These are phyloP conservation scores for Danaus chrysippus DNA, from an alignment of 2,888 invertebrate genomes.

Conservation along the genomic window DNA sequence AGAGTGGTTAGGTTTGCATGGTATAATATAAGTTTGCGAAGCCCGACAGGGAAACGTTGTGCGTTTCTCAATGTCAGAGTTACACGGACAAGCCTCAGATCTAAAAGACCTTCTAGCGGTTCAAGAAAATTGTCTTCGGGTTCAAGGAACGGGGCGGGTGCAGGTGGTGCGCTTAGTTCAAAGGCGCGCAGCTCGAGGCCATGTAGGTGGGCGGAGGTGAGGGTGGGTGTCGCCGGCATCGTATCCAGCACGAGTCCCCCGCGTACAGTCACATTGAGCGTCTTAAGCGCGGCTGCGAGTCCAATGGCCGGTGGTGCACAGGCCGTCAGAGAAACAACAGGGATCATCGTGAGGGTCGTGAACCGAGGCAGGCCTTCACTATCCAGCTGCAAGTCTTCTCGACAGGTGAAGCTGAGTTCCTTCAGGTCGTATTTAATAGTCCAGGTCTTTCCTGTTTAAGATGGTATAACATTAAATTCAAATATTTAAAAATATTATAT, in stretches of 20 bases:
- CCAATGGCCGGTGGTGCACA: conserved; percentile 33
- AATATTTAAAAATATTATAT: background rate
- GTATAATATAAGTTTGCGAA: conserved; percentile 27
- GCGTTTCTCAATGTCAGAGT: conserved; percentile 9
- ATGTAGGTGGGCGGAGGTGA: conserved; percentile 82
- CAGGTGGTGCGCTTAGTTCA: conserved; percentile 9
- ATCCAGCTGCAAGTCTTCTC: conserved; percentile 26
- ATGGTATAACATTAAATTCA: background rate
- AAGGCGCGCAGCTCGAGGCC: conserved; percentile 42
- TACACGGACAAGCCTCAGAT: conserved; percentile 26
- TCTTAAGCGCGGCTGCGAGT: conserved; percentile 25
- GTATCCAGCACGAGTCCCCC: conserved; percentile 81
- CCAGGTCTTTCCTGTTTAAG: conserved; percentile 22
- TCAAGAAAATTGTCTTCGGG: conserved; percentile 15
- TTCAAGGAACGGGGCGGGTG: background rate
- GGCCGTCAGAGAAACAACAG: conserved; percentile 22
- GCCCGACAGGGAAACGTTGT: conserved; percentile 24
- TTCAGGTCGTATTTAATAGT: conserved; percentile 16
- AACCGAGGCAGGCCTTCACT: conserved; percentile 31
- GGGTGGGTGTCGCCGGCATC: conserved; percentile 64
- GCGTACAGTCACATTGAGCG: conserved; percentile 54
- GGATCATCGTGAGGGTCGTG: conserved; percentile 19
- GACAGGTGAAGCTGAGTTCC: conserved; percentile 27
- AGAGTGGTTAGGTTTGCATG: conserved; percentile 18
- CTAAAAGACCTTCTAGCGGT: conserved; percentile 18